Conservation (phyloP, 1,140 invertebrate species). For the Drosophila arizonae region DNA sequence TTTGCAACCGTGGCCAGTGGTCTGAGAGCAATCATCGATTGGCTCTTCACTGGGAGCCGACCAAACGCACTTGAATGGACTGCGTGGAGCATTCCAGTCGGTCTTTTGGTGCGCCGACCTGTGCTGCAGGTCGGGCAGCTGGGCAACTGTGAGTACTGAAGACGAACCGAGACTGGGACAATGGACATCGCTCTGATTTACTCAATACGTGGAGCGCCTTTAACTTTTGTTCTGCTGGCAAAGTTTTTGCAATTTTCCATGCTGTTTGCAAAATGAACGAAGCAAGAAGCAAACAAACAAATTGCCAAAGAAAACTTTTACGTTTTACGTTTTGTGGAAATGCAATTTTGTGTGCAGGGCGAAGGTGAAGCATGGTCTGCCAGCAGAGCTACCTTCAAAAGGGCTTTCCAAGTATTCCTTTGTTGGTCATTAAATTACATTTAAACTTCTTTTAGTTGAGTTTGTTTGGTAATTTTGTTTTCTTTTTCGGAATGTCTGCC, state of each 20-base stretch:
- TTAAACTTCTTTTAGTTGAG: slow-evolving; percentile 52
- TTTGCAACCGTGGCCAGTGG: background rate
- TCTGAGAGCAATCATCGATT: background rate
- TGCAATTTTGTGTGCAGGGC: slow-evolving; percentile 64
- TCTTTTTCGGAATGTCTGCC: slow-evolving; percentile 3
- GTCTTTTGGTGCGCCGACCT: background rate
- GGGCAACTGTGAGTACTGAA: too few relatives aligned
- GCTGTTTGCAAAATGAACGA: slow-evolving; percentile 72
- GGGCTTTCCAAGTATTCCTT: slow-evolving; percentile 57
- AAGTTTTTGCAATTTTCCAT: slow-evolving; percentile 76
- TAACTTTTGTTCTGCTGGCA: slow-evolving; percentile 63
- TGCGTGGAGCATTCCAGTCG: background rate
- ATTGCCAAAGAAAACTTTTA: slow-evolving; percentile 76
- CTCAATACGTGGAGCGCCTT: slow-evolving; percentile 60
- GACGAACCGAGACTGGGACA: background rate
- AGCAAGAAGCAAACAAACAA: slow-evolving; percentile 76
- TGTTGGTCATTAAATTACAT: slow-evolving; percentile 73
- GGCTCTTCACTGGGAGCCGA: background rate
- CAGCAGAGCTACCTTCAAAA: background rate
- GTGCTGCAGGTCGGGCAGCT: background rate
- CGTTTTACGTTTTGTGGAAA: slow-evolving; percentile 65
- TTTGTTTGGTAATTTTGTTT: slow-evolving; percentile 15
- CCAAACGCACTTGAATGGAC: slow-evolving; percentile 8
- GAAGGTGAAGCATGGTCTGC: slow-evolving; percentile 7
- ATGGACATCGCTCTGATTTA: slow-evolving; percentile 50